Evolutionary conservation across 2,797 vertebrate species (phyloP).

Genomic region (Monodelphis domestica): DNA sequence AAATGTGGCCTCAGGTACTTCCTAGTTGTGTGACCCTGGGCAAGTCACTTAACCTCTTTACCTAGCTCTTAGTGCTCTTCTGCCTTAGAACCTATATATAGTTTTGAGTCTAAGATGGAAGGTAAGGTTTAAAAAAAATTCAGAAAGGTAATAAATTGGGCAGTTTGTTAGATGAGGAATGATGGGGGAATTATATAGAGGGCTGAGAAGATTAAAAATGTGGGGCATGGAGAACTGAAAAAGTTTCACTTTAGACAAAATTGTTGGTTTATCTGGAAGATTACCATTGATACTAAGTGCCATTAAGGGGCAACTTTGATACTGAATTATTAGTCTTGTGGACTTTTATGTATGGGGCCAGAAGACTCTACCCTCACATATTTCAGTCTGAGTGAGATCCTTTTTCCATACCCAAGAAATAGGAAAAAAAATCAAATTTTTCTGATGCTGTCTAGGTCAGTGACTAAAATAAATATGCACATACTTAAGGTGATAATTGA

Average conservation of each 20-base stretch:
- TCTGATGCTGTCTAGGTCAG: not conserved
- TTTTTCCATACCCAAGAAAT: slow-evolving; percentile 10
- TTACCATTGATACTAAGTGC: not conserved
- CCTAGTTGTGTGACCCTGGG: too few species aligned
- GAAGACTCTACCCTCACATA: not conserved
- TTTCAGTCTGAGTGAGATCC: not conserved
- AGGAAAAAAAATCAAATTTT: not conserved
- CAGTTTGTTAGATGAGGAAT: not conserved
- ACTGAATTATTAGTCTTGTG: not conserved
- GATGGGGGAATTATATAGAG: slow-evolving; percentile 17
- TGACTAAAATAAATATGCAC: not conserved
- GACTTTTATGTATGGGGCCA: not conserved
- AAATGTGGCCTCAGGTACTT: too few species aligned
- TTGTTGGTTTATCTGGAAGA: slow-evolving; percentile 31
- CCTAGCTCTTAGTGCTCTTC: too few species aligned
- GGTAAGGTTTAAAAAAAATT: too few species aligned
- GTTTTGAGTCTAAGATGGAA: too few species aligned
- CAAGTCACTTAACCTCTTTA: too few species aligned
- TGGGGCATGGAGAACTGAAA: slow-evolving; percentile 25
- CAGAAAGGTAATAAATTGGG: not conserved
- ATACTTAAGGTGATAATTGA: slow-evolving; percentile 13
- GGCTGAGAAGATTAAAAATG: slow-evolving; percentile 17
- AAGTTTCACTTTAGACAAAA: slow-evolving; percentile 38
- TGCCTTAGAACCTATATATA: too few species aligned
- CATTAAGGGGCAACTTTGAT: not conserved